Evolutionary conservation across 2,888 invertebrate genomes (phyloP).

Genomic region (Coenonympha arcania): DNA sequence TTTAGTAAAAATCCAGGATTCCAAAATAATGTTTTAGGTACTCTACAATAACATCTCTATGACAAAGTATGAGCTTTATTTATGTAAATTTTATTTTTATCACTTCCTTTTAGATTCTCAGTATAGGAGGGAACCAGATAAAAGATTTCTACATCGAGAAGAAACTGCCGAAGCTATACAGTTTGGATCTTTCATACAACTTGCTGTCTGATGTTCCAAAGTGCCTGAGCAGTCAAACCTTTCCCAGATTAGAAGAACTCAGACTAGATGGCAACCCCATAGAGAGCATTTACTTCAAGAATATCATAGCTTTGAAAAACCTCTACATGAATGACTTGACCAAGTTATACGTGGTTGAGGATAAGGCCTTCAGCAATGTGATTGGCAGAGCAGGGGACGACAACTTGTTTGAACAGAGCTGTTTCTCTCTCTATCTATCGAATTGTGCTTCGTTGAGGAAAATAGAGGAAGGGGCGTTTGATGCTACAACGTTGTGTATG

Average conservation of each 20-base stretch:
- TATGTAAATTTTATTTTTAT: too few species aligned
- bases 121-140: conserved; percentile 64
- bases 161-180: conserved; percentile 57
- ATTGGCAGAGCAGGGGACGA: conserved; percentile 49
- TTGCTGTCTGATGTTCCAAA: conserved; percentile 60
- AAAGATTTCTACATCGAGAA: conserved; percentile 58
- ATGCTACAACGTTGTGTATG: conserved; percentile 67
- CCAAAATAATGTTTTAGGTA: too few species aligned
- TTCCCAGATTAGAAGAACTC: conserved; percentile 66
- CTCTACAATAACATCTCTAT: too few species aligned
- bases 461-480: conserved; percentile 63
- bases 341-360: conserved; percentile 47
- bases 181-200: conserved; percentile 71
- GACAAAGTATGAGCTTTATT: too few species aligned
- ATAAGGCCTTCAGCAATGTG: conserved; percentile 68
- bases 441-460: conserved; percentile 56
- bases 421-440: conserved; percentile 68
- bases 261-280: conserved; percentile 72
- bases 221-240: conserved; percentile 51
- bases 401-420: conserved; percentile 38
- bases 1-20: too few species aligned
- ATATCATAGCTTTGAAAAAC: conserved; percentile 56
- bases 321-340: conserved; percentile 62
- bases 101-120: conserved; percentile 55
- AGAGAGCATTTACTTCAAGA: conserved; percentile 59